Evolutionary conservation across 2,888 invertebrate species (phyloP).

Genomic region (Petrolisthes cinctipes): DNA sequence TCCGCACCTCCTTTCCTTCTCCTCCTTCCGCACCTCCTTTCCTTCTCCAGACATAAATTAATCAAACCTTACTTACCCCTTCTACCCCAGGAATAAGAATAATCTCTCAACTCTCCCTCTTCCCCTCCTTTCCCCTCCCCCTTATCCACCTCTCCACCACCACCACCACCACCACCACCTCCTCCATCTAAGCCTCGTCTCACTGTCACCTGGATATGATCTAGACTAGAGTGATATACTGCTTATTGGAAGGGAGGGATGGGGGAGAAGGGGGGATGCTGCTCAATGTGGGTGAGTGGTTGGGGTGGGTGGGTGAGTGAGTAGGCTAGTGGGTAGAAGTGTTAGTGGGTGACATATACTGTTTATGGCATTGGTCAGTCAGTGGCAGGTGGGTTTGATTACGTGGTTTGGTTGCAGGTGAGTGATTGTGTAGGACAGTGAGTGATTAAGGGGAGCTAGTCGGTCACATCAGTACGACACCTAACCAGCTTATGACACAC

Average conservation of each 20-base stretch:
- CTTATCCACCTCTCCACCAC: not conserved
- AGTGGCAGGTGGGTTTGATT: too few relatives aligned
- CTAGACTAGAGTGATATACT: not conserved
- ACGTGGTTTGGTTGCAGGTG: too few relatives aligned
- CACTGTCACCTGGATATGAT: not conserved
- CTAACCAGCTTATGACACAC: too few relatives aligned
- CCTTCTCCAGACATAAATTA: too few relatives aligned
- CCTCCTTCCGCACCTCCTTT: not conserved
- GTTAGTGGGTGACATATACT: too few relatives aligned
- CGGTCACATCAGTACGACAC: too few relatives aligned
- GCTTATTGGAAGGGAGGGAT: not conserved
- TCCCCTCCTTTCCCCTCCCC: not conserved
- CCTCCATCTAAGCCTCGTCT: not conserved
- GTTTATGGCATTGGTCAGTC: too few relatives aligned
- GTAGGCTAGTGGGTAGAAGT: not conserved
- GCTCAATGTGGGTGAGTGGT: not conserved
- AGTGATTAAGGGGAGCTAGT: too few relatives aligned
- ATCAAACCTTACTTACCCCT: too few relatives aligned
- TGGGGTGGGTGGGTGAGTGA: not conserved
- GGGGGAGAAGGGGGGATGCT: not conserved
- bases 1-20: not conserved
- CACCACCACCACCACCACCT: not conserved
- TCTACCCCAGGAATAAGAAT: too few relatives aligned
- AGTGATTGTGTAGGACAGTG: too few relatives aligned
- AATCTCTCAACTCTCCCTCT: not conserved